phyloP scores from a whole-genome alignment of 2,888 invertebrate genomes.

The Oligia latruncula region DNA sequence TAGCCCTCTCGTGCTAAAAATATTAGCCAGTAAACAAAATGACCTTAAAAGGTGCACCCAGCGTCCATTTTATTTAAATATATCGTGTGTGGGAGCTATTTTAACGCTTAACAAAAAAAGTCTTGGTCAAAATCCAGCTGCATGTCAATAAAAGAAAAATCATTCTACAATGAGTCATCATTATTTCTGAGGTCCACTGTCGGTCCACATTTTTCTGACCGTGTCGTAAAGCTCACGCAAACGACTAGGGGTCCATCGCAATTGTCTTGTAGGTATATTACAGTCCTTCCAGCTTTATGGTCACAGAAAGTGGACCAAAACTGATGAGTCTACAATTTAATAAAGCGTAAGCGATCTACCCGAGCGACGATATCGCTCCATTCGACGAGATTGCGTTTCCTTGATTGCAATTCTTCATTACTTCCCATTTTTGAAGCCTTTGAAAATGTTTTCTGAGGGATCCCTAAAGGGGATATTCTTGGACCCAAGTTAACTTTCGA shows the following conservation, averaged over 20 bases:
- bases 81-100: not conserved
- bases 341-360: slow-evolving; percentile 54
- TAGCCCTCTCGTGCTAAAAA: not conserved
- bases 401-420: slow-evolving; percentile 44
- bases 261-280: slow-evolving; percentile 31
- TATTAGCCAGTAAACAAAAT: not conserved
- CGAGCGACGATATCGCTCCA: slow-evolving; percentile 38
- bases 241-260: slow-evolving; percentile 5
- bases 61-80: not conserved
- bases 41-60: not conserved
- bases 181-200: slow-evolving; percentile 1
- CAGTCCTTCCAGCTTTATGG: slow-evolving; percentile 42
- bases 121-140: not conserved
- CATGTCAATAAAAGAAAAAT: slow-evolving; percentile 13
- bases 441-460: slow-evolving; percentile 12
- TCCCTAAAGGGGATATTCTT: slow-evolving; percentile 18
- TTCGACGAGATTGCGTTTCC: slow-evolving; percentile 52
- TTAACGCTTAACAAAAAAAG: not conserved
- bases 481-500: not conserved
- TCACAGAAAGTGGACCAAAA: slow-evolving; percentile 29
- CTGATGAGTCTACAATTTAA: slow-evolving; percentile 55
- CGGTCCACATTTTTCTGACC: slow-evolving; percentile 24
- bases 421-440: slow-evolving; percentile 38
- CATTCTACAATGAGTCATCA: slow-evolving; percentile 3
- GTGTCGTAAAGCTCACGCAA: slow-evolving; percentile 44